A percentile compares a stretch with the other conserved stretches of the same genome.
These are phyloP conservation scores for Batillaria attramentaria DNA, from an alignment of 1,140 invertebrate genomes.

Conservation along the genomic window DNA sequence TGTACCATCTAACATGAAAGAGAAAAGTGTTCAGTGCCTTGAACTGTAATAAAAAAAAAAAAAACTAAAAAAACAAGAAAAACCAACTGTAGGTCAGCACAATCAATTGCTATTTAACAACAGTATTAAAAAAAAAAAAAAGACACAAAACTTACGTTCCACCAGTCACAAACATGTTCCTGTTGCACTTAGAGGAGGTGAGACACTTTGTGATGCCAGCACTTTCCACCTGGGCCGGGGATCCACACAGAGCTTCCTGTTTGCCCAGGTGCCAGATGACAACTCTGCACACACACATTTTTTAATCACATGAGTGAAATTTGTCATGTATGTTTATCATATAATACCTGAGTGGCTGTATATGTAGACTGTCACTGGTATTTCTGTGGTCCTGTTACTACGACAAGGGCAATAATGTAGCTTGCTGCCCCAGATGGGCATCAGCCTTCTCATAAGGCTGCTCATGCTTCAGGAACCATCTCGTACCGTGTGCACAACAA, in stretches of 20 bases:
- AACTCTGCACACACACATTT: constrained; percentile 65
- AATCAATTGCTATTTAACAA: neutral
- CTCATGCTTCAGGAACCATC: no score
- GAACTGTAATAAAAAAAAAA: neutral
- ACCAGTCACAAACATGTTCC: constrained; percentile 71
- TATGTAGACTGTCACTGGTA: no score
- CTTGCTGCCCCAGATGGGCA: no score
- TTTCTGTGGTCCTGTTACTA: no score
- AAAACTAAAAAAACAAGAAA: neutral
- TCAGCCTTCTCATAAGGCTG: no score
- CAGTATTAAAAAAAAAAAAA: neutral
- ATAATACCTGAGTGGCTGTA: no score
- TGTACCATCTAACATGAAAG: no score
- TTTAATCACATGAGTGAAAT: neutral
- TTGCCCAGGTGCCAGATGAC: constrained; percentile 71
- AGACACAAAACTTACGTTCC: constrained; percentile 69
- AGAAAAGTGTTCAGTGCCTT: no score
- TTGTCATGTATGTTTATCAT: neutral
- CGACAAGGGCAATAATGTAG: no score
- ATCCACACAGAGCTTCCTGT: constrained; percentile 71
- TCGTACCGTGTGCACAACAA: no score
- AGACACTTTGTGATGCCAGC: constrained; percentile 70
- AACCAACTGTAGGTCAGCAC: neutral
- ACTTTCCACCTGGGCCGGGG: constrained; percentile 70
- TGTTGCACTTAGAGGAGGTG: constrained; percentile 63